Conservation (phyloP, 2,113 vertebrate genomes). For the Vidua chalybeata region DNA sequence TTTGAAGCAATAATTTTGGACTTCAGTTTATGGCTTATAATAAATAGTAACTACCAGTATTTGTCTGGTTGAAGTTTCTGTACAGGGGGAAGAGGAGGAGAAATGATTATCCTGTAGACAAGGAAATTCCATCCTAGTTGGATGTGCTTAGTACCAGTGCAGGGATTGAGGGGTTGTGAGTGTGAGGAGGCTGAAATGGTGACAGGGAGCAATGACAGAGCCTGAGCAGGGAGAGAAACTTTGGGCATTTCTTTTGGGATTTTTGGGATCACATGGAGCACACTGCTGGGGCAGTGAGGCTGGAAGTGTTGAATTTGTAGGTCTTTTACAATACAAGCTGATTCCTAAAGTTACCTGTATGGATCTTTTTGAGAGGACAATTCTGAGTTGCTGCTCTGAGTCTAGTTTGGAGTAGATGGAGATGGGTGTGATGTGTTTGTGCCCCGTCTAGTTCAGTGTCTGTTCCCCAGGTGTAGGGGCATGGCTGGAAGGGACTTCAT, state of each 20-base stretch:
- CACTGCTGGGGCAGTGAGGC: neutral
- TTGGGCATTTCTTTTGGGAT: neutral
- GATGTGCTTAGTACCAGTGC: neutral
- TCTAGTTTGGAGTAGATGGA: neutral
- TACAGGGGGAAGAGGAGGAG: neutral
- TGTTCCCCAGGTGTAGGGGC: neutral
- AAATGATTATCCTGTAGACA: rapidly evolving
- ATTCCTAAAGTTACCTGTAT: rapidly evolving
- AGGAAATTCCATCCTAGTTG: rapidly evolving
- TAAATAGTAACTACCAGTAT: neutral
- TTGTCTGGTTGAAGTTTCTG: neutral
- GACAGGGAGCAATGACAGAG: neutral
- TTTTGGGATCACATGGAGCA: neutral
- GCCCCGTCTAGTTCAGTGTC: neutral
- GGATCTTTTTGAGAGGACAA: neutral
- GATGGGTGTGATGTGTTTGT: neutral
- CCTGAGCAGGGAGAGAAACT: neutral
- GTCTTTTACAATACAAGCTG: neutral
- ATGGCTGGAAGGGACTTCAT: neutral
- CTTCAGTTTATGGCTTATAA: neutral
- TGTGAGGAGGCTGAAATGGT: neutral
- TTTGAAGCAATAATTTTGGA: neutral
- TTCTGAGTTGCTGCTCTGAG: neutral
- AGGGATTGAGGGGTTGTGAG: neutral
- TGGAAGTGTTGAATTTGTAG: neutral